Percentiles rank a stretch among this genome's conserved stretches.
phyloP scores from a whole-genome alignment of 2,113 vertebrate species.

The Thalassarche chlororhynchos region DNA sequence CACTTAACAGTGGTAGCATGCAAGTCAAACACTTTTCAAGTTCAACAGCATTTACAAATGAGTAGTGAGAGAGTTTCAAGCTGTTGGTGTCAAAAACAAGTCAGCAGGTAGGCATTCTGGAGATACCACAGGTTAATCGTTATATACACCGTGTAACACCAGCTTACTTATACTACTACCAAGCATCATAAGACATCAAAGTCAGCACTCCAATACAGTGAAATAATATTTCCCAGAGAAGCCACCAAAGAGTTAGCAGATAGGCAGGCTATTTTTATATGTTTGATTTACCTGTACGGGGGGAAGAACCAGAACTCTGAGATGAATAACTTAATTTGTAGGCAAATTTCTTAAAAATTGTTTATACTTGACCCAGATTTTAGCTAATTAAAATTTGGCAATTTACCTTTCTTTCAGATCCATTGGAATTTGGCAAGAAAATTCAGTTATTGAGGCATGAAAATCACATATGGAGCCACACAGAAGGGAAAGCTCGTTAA shows the following conservation, averaged over 20 bases:
- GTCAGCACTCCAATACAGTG: neutral
- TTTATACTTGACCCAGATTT: neutral
- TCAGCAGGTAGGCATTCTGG: neutral
- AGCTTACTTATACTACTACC: neutral
- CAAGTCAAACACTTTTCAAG: neutral
- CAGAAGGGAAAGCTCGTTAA: neutral
- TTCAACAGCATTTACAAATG: neutral
- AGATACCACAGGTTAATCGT: constrained; percentile 48
- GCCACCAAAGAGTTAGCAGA: neutral
- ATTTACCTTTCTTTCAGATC: neutral
- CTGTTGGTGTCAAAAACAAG: neutral
- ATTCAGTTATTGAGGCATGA: neutral
- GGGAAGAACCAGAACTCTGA: neutral
- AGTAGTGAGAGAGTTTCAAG: neutral
- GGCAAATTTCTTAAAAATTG: neutral
- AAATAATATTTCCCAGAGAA: neutral
- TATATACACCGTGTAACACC: neutral
- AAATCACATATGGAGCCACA: neutral
- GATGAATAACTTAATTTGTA: neutral
- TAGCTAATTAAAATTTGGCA: neutral
- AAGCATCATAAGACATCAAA: neutral
- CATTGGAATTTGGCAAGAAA: neutral
- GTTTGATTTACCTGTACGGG: neutral
- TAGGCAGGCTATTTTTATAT: neutral
- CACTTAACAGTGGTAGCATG: neutral